Base-by-base conservation (phyloP, 2,888 invertebrate species). In the Spialia ferax region DNA sequence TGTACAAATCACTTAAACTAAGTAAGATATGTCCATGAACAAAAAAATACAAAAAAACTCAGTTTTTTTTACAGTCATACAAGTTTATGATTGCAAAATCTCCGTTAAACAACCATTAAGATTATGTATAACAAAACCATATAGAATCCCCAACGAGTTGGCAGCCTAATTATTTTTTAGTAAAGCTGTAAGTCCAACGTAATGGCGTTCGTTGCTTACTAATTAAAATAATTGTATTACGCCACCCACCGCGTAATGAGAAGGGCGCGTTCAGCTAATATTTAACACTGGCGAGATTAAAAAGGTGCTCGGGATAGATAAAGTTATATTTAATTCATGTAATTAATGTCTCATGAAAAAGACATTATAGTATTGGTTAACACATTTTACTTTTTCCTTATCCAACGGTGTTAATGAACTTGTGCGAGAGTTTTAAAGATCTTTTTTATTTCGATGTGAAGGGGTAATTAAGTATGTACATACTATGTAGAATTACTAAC, bases 181-280 rank as follows among this genome's bases (percentile, higher is more conserved):
- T 64, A 64, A 64, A 64, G 56, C 56, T 23, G 63, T 45, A 45
- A 45, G 45, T 65, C 20, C 26, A 26, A 65, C 52, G 20, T 65
- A 42, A 65, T 22, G 50, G 38, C 23, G 26, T 50, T 52, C 59
- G 35, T 45, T 59, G 59, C 65, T 45, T 63, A 56, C 55, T 65
- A 65, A 65, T 65, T 65, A 65, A 65, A 59, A 65, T 65, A 65
- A 65, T 65, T 65, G 65, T 59, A 52, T 65, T 59, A 65, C 59
- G 59, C 20, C 42, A 38, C 57, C 64, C 64, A 35, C 59, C 23
- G 50, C 18, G 57, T 59, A 59, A 59, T 45, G 50, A 52, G 62
- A 52, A 62, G 52, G 48, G 18, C 65, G 50, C 29, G 48, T 65
- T 42, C n/a, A 26, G 59, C 42, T 59, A 52, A 59, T 65, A 52